Conservation (phyloP, 2,113 vertebrate genomes). For the Synchiropus splendidus region DNA sequence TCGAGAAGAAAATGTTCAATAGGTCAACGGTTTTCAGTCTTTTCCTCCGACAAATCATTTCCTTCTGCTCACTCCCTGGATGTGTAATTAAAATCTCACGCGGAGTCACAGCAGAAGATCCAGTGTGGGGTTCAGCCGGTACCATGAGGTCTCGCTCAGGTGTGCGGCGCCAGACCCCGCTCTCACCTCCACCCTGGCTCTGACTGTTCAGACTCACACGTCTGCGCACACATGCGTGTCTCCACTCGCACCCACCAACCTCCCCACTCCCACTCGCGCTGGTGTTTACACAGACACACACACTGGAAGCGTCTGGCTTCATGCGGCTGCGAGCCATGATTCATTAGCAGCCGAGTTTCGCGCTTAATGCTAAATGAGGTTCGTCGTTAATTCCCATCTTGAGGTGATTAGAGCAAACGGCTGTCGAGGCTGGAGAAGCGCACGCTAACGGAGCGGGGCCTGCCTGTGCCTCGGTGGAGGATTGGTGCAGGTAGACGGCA, state of each 20-base stretch:
- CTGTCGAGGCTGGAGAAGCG: slow-evolving; percentile 32
- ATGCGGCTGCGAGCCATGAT: slow-evolving; percentile 37
- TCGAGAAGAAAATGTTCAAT: too few species aligned
- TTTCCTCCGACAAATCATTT: too few species aligned
- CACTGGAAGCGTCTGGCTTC: slow-evolving; percentile 16
- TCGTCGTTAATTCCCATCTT: slow-evolving; percentile 41
- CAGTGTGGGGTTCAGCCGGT: too few species aligned
- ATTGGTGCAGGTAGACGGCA: slow-evolving; percentile 29
- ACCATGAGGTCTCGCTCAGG: too few species aligned
- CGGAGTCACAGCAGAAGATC: too few species aligned
- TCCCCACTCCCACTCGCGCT: slow-evolving; percentile 21
- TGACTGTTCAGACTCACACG: slow-evolving; percentile 16
- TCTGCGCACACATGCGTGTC: slow-evolving; percentile 16
- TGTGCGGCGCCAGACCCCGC: slow-evolving; percentile 30
- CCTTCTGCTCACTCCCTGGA: too few species aligned
- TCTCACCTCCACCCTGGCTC: slow-evolving; percentile 18
- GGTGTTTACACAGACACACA: slow-evolving; percentile 1
- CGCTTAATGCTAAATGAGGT: slow-evolving; percentile 28
- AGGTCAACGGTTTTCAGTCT: too few species aligned
- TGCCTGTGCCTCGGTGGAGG: slow-evolving; percentile 51
- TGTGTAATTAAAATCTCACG: too few species aligned
- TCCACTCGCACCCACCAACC: slow-evolving; percentile 21
- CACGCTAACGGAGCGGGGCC: not conserved
- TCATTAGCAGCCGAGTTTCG: slow-evolving; percentile 30
- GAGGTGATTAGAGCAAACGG: slow-evolving; percentile 37